Evolutionary conservation across 2,113 vertebrate genomes (phyloP).

Genomic region (Hippocampus comes): DNA sequence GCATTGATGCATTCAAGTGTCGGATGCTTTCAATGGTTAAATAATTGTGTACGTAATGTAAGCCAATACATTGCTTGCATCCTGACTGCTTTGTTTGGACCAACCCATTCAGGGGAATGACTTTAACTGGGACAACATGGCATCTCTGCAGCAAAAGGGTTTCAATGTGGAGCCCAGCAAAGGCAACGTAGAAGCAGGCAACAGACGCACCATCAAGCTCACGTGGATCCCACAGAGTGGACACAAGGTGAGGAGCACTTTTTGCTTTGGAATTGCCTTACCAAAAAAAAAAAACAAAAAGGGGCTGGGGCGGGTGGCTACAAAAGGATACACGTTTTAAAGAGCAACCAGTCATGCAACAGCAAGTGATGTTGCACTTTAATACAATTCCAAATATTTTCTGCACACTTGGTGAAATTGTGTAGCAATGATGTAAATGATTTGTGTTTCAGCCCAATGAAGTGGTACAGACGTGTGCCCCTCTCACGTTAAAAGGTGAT

Average conservation of each 20-base stretch:
- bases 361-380: not conserved
- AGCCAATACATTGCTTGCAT: not conserved
- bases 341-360: not conserved
- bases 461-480: conserved; percentile 66
- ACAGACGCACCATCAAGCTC: conserved; percentile 69
- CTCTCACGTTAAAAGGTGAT: conserved; percentile 77
- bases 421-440: not conserved
- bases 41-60: not conserved
- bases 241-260: conserved; percentile 63
- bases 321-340: not conserved
- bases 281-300: not conserved
- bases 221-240: conserved; percentile 80
- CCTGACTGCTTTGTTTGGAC: not conserved
- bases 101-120: conserved; percentile 65
- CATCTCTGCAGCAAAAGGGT: conserved; percentile 73
- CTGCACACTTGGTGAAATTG: conserved; percentile 13
- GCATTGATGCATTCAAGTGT: not conserved
- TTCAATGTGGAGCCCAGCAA: conserved; percentile 73
- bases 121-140: conserved; percentile 72
- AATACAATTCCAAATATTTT: not conserved
- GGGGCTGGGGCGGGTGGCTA: too few species aligned
- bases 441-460: conserved; percentile 73
- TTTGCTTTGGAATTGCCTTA: not conserved
- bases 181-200: conserved; percentile 73
- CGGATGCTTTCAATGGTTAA: too few species aligned